Percentiles rank a stretch among this genome's conserved stretches.
These are phyloP conservation scores for Oncopodura yosiiana DNA, from an alignment of 1,140 invertebrate genomes.

Conservation along the genomic window DNA sequence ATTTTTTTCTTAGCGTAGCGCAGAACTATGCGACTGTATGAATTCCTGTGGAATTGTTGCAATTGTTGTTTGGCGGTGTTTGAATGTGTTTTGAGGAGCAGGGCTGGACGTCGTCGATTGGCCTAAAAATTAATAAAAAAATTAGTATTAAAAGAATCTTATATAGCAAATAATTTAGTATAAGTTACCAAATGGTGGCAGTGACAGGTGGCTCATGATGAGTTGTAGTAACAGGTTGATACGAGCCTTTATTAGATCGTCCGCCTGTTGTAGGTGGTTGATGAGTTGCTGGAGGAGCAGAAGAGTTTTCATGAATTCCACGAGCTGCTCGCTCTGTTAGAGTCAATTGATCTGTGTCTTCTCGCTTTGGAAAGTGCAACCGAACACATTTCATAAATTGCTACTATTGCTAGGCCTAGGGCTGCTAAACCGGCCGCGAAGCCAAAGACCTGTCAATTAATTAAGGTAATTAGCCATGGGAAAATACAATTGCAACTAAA, in stretches of 20 bases:
- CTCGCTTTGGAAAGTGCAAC: slow-evolving; percentile 29
- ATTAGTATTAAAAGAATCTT: too few relatives aligned
- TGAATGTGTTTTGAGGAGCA: slow-evolving; percentile 50
- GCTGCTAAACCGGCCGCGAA: slow-evolving; percentile 28
- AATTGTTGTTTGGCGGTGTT: slow-evolving; percentile 34
- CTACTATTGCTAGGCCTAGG: slow-evolving; percentile 24
- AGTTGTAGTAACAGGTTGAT: slow-evolving; percentile 4
- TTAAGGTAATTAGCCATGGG: neutral
- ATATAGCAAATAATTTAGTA: too few relatives aligned
- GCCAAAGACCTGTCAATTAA: slow-evolving; percentile 32
- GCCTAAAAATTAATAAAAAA: too few relatives aligned
- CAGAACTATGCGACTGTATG: neutral
- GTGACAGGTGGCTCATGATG: slow-evolving; percentile 37
- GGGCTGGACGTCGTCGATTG: slow-evolving; percentile 48
- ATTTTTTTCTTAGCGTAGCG: too few relatives aligned
- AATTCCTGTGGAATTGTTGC: slow-evolving; percentile 19
- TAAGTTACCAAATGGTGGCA: slow-evolving; percentile 37
- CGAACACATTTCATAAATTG: slow-evolving; percentile 31
- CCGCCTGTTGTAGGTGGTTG: slow-evolving; percentile 15
- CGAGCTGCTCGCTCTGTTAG: slow-evolving; percentile 32
- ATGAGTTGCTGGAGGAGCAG: slow-evolving; percentile 33
- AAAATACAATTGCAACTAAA: neutral
- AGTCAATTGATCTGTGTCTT: slow-evolving; percentile 37
- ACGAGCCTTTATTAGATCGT: slow-evolving; percentile 21
- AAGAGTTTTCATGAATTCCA: slow-evolving; percentile 25